phyloP scores from a whole-genome alignment of 2,797 vertebrate species.

The Chloroceryle inda region DNA sequence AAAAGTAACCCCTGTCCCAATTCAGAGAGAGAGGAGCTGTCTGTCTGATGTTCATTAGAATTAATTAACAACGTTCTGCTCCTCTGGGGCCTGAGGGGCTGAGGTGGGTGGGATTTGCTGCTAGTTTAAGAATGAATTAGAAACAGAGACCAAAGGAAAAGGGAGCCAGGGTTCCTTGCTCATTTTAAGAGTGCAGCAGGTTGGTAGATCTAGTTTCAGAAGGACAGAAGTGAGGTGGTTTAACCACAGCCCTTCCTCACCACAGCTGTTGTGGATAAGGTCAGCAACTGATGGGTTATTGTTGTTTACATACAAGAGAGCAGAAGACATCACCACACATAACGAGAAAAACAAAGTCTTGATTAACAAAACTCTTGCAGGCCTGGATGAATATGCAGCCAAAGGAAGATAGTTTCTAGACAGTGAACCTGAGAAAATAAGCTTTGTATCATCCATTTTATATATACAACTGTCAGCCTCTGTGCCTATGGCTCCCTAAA shows the following conservation, averaged over 20 bases:
- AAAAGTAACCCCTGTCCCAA: constrained; percentile 56
- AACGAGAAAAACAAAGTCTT: not conserved
- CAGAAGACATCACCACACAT: not conserved
- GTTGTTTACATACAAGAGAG: not conserved
- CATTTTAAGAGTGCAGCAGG: not conserved
- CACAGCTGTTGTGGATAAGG: not conserved
- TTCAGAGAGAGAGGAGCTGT: not conserved
- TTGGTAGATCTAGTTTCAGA: not conserved
- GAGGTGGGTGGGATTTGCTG: constrained; percentile 15
- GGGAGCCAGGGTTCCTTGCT: not conserved
- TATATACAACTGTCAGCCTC: not conserved
- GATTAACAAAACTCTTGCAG: not conserved
- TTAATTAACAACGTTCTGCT: constrained; percentile 51
- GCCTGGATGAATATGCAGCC: not conserved
- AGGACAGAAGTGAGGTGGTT: not conserved
- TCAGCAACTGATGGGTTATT: not conserved
- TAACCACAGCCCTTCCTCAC: not conserved
- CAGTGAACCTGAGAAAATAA: not conserved
- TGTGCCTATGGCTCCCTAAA: not conserved
- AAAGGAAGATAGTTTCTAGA: not conserved
- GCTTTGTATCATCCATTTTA: rapidly evolving
- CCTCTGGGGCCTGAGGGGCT: not conserved
- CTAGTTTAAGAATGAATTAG: not conserved
- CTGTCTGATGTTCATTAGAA: constrained; percentile 56
- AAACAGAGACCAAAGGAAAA: not conserved